A percentile compares a stretch with the other conserved stretches of the same genome.
These are phyloP conservation scores for Triops longicaudatus DNA, from an alignment of 1,140 invertebrate species.

Conservation along the genomic window DNA sequence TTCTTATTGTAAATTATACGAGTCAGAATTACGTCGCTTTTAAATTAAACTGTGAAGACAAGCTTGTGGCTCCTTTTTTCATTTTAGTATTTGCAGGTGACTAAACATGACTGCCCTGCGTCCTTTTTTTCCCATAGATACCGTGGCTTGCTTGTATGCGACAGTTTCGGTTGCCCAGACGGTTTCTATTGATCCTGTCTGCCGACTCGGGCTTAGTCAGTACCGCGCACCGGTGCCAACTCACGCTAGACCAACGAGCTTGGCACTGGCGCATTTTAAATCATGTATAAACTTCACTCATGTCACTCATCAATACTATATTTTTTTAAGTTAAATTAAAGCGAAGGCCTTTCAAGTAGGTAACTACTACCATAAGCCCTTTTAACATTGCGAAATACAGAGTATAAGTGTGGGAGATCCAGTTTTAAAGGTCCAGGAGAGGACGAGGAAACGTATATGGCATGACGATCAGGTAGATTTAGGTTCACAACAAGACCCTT, in stretches of 20 bases:
- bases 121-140: not conserved
- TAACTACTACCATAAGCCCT: no score
- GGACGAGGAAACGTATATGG: not conserved
- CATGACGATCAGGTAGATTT: not conserved
- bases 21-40: not conserved
- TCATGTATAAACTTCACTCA: not conserved
- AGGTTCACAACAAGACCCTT: slow-evolving; percentile 1
- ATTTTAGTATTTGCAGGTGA: not conserved
- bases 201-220: not conserved
- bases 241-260: not conserved
- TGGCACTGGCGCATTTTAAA: not conserved
- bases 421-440: not conserved
- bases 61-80: not conserved
- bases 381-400: not conserved
- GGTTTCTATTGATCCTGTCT: slow-evolving; percentile 10
- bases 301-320: not conserved
- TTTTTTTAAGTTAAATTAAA: not conserved
- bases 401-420: not conserved
- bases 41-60: not conserved
- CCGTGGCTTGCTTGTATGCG: slow-evolving; percentile 5
- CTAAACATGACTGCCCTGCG: not conserved
- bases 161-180: slow-evolving; percentile 12
- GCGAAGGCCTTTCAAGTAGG: no score
- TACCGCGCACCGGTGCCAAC: slow-evolving; percentile 4
- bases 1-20: not conserved